Evolutionary conservation across 2,888 invertebrate genomes (phyloP).

Genomic region (Netelia inedita): DNA sequence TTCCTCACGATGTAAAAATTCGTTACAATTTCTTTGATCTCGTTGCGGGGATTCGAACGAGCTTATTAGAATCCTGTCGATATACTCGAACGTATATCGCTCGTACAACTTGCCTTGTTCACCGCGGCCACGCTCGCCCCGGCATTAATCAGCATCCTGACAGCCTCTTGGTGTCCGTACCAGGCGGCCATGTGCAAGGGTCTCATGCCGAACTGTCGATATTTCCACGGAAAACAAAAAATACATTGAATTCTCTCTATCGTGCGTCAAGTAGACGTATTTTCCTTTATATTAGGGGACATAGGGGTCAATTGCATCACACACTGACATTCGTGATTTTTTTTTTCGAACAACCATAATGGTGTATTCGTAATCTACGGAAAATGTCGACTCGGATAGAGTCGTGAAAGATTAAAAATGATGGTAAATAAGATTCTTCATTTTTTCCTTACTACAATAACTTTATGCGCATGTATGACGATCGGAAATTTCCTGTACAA

Average conservation of each 20-base stretch:
- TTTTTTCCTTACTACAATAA: too few relatives aligned
- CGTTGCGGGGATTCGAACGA: not conserved
- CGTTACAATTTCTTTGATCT: conserved; percentile 10
- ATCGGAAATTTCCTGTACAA: too few relatives aligned
- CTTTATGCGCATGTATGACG: too few relatives aligned
- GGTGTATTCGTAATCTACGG: too few relatives aligned
- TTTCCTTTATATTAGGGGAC: not conserved
- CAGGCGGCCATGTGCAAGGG: conserved; percentile 91
- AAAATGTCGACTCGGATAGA: too few relatives aligned
- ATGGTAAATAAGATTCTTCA: too few relatives aligned
- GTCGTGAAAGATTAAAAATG: too few relatives aligned
- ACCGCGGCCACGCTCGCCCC: conserved; percentile 90
- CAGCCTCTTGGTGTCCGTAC: conserved; percentile 91
- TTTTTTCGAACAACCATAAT: too few relatives aligned
- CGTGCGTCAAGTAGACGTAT: not conserved
- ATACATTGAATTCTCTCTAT: not conserved
- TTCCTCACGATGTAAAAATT: not conserved
- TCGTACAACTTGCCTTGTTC: conserved; percentile 87
- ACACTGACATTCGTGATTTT: too few relatives aligned
- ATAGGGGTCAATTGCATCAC: too few relatives aligned
- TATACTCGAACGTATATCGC: not conserved
- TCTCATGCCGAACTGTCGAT: conserved; percentile 90
- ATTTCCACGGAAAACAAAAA: not conserved
- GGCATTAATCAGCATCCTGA: conserved; percentile 89
- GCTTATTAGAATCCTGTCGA: conserved; percentile 44